These are phyloP conservation scores for Phoeniculus purpureus DNA, from an alignment of 2,797 vertebrate genomes.

Conservation along the genomic window DNA sequence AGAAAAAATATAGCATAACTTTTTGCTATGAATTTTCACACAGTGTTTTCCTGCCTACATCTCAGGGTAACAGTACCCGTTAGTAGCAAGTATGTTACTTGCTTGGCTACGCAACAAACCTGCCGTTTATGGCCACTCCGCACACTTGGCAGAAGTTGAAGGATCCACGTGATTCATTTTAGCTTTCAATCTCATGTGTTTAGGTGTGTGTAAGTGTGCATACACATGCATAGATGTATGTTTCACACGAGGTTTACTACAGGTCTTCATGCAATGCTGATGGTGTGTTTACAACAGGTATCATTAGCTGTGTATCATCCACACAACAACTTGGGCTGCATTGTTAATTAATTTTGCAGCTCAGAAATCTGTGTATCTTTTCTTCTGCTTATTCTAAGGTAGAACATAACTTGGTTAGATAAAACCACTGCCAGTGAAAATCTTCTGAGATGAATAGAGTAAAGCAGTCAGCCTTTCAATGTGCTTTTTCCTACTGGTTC, in stretches of 20 bases:
- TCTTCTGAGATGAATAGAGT: neutral
- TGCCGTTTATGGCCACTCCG: neutral
- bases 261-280: neutral
- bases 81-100: neutral
- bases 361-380: neutral
- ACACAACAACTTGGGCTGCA: rapidly evolving
- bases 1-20: neutral
- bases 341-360: neutral
- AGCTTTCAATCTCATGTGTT: neutral
- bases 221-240: neutral
- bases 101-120: neutral
- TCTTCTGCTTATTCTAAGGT: neutral
- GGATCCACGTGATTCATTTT: neutral
- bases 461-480: neutral
- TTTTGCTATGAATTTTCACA: neutral
- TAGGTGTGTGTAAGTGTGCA: neutral
- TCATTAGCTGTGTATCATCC: neutral
- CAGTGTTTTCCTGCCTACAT: neutral
- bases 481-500: neutral
- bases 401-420: neutral
- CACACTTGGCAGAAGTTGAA: neutral
- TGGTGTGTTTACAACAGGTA: neutral
- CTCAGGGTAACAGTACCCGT: neutral
- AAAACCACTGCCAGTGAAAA: neutral
- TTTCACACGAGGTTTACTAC: neutral